Base-by-base conservation (phyloP, 2,113 vertebrate species). In the Eulacestoma nigropectus region DNA sequence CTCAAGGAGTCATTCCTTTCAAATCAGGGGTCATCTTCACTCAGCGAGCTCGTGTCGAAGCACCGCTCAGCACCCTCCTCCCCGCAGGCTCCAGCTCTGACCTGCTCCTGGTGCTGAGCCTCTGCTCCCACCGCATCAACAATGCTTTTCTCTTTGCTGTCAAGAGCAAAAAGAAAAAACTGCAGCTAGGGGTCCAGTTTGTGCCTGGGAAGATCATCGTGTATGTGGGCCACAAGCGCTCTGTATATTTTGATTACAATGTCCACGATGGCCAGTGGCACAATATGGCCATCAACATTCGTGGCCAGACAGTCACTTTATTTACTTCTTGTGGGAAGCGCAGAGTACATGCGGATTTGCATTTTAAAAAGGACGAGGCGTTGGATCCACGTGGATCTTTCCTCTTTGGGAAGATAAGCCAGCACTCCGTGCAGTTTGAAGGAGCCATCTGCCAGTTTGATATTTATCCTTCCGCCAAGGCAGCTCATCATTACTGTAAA, bases 401-500 rank as follows among this genome's bases (percentile, higher is more conserved):
- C 97, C 98, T 99, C 89, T 98, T 99, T 70, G 99, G 99, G 68
- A 99, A 98, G 97, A 98, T 98, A 96, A 99, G 98, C 97, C 98
- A 98, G 30, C 98, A 98, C 55, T 98, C 99, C 0, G 98, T 99
- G 94, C 98, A 98, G 59, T 99, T 99, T 64, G 99, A 99, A 98
- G 99, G 99, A 29, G 98, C 99, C 82, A 97, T 99, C 90, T 99
- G 99, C 97, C 99, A 99, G 95, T 99, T 99, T 59, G 99, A 99
- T 97, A 98, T 99, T 97, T 98, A 99, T 97, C 99, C 99, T 56
- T 99, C 99, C 33, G 97, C 98, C n/a, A 98, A 98, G 98, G 99
- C 99, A 98, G 98, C 99, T 98, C 98, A 98, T 91, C 98, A 99
- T 98, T 99, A 99, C 98, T 99, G 99, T 97, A 98, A 99, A 97